Base-by-base conservation (phyloP, 2,888 invertebrate genomes). In the Acleris cristana region DNA sequence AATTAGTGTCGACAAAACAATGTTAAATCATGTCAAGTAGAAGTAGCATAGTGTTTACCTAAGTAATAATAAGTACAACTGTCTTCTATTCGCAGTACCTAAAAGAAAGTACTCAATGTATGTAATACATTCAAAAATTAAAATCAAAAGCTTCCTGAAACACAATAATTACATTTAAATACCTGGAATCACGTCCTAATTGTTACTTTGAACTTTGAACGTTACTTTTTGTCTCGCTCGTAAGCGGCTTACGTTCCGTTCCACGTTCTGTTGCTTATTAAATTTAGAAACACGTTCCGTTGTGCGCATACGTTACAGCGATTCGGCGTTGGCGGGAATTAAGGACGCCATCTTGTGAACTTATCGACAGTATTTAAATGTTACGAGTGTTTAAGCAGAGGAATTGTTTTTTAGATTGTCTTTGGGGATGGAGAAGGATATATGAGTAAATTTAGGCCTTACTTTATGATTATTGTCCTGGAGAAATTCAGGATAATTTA, bases 271-370 rank as follows among this genome's bases (percentile, higher is more conserved):
- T 64, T 69, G 75, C 79, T 83, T 83, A 84, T 84, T 83, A 83
- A 80, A 79, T 80, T 81, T 80, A 72, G 73, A 73, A 76, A 76
- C 84, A 79, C 86, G 82, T 85, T 76, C 74, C 66, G 67, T 73
- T 73, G 64, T 72, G 71, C 64, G 71, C 71, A 73, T 82, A 82
- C 82, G 83, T 80, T 79, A 83, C 79, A 71, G 75, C 73, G 53
- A 70, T 75, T 73, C 69, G 65, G 77, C 74, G 76, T 78, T 74
- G 79, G 79, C 79, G 78, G 79, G 82, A 85, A 84, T 84, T 83
- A 82, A 85, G 83, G 78, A 70, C 81, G 81, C 82, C 82, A 83
- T 87, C 76, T 82, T 82, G 77, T 26, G 18, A 48, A 48, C 18
- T 66, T 57, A 62, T 78, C 73, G 71, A 75, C 73, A 34, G 34